Base-by-base conservation (phyloP, 2,888 invertebrate species). In the Hydroisotoma schaefferi region DNA sequence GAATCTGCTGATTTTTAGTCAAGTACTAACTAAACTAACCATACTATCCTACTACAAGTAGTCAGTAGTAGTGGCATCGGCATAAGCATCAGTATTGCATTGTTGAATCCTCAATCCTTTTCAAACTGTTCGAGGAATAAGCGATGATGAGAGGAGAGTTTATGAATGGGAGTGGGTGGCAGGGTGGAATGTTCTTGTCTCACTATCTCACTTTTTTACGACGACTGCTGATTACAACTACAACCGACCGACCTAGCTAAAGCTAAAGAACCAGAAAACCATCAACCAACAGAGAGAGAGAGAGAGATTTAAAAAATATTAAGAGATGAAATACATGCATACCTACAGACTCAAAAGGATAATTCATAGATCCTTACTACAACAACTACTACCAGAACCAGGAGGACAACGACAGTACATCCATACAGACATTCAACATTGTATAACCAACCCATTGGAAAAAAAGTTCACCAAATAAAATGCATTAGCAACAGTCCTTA, bases 111-210 rank as follows among this genome's bases (percentile, higher is more conserved):
- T 46, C 46, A 46, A 8, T 25, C 25, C 6, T 12, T 23, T 23
- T 46, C 46, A 22, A n/a, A 25, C 46, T 46, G 46, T 46, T 46
- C 23, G 46, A 23, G 46, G 46, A 46, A 46, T 46, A 23, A 23
- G 5, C 46, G 33, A 33, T 33, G 46, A 46, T 46, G 46, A 46
- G 53, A 48, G 59, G 57, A 60, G 67, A 67, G 67, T 67, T 67
- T 67, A 67, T 67, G 67, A 67, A 67, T 67, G 67, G 67, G 61
- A 67, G 67, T 67, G 67, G 67, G 67, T 59, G 67, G 67, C 56
- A 58, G 63, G 67, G 67, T 67, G 67, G 67, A 59, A 67, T 67
- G 63, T 58, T 58, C 52, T 28, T 43, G 48, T 40, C 25, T 54
- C 55, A 44, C 53, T 53, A 53, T 53, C 53, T 33, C 38, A 38